These are phyloP conservation scores for Neopipo cinnamomea DNA, from an alignment of 2,113 vertebrate genomes.

Conservation along the genomic window DNA sequence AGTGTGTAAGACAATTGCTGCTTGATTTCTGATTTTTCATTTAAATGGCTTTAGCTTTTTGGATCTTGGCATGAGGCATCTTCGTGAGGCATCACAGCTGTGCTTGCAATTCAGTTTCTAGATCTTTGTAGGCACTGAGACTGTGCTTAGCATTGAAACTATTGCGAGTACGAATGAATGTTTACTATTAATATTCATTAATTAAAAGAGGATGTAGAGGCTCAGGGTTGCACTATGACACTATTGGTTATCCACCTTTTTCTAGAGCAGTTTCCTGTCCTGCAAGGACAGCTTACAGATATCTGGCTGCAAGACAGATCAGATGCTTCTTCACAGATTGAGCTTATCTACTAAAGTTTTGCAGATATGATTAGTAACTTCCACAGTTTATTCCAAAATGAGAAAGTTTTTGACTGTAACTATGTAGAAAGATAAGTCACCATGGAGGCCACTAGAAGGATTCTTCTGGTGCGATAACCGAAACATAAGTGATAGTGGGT, in stretches of 20 bases:
- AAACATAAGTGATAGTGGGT: not conserved
- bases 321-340: not conserved
- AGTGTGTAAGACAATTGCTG: not conserved
- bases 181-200: not conserved
- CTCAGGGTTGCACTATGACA: not conserved
- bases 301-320: not conserved
- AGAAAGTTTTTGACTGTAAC: not conserved
- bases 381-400: not conserved
- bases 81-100: not conserved
- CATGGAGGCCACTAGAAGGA: not conserved
- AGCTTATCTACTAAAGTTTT: not conserved
- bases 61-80: not conserved
- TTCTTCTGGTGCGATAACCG: not conserved
- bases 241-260: not conserved
- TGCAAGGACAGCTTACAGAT: not conserved
- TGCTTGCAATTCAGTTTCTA: not conserved
- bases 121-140: not conserved
- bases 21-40: not conserved
- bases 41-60: not conserved
- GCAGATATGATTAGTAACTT: not conserved
- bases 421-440: not conserved
- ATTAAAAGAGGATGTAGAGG: not conserved
- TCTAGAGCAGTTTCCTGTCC: not conserved
- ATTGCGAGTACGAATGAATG: not conserved
- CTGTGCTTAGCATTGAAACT: not conserved